Evolutionary conservation across 2,888 invertebrate genomes (phyloP).

Genomic region (Iphiclides podalirius): DNA sequence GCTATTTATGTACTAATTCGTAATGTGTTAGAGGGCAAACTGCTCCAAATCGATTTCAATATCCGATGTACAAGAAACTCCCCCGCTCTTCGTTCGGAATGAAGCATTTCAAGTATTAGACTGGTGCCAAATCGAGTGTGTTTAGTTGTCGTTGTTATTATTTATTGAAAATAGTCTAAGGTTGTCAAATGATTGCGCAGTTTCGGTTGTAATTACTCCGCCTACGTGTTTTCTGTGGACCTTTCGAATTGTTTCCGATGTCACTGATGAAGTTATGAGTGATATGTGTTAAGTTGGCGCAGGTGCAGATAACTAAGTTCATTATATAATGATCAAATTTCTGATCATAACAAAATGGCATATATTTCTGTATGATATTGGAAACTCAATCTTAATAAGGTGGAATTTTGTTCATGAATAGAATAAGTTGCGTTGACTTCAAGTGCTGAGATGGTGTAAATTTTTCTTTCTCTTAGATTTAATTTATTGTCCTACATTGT

Average conservation of each 20-base stretch:
- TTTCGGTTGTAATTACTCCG: constrained; percentile 58
- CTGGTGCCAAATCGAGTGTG: constrained; percentile 68
- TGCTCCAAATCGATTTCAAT: no score
- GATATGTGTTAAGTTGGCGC: no score
- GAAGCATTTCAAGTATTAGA: constrained; percentile 58
- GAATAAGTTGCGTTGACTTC: background rate
- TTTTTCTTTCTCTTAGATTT: background rate
- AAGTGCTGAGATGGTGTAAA: background rate
- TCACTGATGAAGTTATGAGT: no score
- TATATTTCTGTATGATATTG: background rate
- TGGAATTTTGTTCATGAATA: background rate
- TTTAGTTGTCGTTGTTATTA: constrained; percentile 64
- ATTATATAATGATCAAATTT: background rate
- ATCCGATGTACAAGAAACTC: no score
- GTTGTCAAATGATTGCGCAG: constrained; percentile 35
- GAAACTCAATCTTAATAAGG: no score
- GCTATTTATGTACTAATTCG: no score
- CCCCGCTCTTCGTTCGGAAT: no score
- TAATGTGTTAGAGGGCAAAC: no score
- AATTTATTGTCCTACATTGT: constrained; percentile 35
- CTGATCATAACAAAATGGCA: background rate
- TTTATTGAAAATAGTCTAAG: constrained; percentile 43
- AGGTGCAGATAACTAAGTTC: no score
- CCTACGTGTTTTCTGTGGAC: constrained; percentile 44
- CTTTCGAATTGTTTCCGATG: constrained; percentile 1